Evolutionary conservation across 2,888 invertebrate species (phyloP).

Genomic region (Tetrapedia diversipes): DNA sequence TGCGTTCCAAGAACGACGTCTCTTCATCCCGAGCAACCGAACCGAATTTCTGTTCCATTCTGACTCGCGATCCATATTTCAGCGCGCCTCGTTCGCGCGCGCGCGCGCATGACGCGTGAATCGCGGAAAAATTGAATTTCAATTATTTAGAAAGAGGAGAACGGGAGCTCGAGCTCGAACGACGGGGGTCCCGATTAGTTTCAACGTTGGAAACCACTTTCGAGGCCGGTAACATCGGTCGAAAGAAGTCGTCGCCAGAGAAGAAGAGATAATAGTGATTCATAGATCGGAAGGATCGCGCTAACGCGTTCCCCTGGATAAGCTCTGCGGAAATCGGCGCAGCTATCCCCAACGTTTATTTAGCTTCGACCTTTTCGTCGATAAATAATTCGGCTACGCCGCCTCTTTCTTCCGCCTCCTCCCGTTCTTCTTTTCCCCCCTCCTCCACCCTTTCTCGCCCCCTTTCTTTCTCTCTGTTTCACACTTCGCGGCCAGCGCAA

Average conservation of each 20-base stretch:
- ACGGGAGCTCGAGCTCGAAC: conserved; percentile 11
- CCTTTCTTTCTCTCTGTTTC: conserved; percentile 14
- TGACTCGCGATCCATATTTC: conserved; percentile 9
- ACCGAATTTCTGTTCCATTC: not conserved
- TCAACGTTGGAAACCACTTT: conserved; percentile 35
- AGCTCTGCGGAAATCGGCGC: conserved; percentile 75
- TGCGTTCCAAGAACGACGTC: conserved; percentile 9
- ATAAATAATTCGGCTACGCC: conserved; percentile 76
- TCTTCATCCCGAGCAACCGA: not conserved
- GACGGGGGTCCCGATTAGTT: conserved; percentile 6
- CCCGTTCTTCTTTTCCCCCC: conserved; percentile 10
- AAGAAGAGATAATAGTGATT: conserved; percentile 64
- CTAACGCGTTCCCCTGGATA: conserved; percentile 58
- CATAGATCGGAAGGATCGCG: conserved; percentile 55
- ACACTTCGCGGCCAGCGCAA: conserved; percentile 81
- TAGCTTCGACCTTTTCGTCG: conserved; percentile 77
- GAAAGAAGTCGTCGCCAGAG: conserved; percentile 31
- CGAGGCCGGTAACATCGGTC: not conserved
- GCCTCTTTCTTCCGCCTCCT: conserved; percentile 47
- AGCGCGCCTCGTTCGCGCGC: too few relatives aligned
- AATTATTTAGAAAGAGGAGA: conserved; percentile 7
- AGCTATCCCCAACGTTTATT: conserved; percentile 74
- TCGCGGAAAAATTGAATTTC: conserved; percentile 32
- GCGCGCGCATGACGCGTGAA: too few relatives aligned
- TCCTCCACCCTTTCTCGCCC: not conserved